Evolutionary conservation across 2,888 invertebrate genomes (phyloP), one percentile per base, ranked within the genome.

Genomic region (Rhagium mordax): DNA sequence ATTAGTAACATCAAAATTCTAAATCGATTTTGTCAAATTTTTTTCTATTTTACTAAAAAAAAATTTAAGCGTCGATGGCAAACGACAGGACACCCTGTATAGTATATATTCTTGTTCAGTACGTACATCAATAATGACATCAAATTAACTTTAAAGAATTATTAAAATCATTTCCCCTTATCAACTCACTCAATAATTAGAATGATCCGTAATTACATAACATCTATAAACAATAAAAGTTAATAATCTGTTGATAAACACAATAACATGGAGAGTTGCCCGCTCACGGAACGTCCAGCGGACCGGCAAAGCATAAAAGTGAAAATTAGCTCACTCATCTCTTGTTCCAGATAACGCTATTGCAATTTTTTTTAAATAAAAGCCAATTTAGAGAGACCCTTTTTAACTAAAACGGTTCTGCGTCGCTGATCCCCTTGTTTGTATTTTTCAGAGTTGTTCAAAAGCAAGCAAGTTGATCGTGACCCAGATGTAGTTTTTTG

Each of bases 401-500:
- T 70, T 55, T 15, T n/a, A 53, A 55, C 48, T 47, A 51, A 27
- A 67, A 61, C 41, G 29, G 67, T 67, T 57, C 55, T 67, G 67
- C 67, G 57, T 57, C 67, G 67, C 67, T 67, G 67, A 24, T 67
- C 57, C 67, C 57, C 67, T 67, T 67, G 67, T 66, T 71, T 60
- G 71, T 66, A 71, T 71, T 64, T 71, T 66, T 66, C 71, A 66
- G 71, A 64, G 66, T 53, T 47, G 66, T 60, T 61, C 18, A 65
- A 74, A 71, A 77, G 75, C 72, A 72, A 77, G 70, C 74, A 70
- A 72, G 79, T 77, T 80, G 80, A 81, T 81, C 80, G 78, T 82
- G 82, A 82, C 82, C 81, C 79, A 81, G 78, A 81, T 82, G 82
- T 78, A 74, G 82, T 81, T 80, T 81, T 81, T 82, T 82, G 82